Evolutionary conservation across 2,113 vertebrate genomes (phyloP).

Genomic region (Tautogolabrus adspersus): DNA sequence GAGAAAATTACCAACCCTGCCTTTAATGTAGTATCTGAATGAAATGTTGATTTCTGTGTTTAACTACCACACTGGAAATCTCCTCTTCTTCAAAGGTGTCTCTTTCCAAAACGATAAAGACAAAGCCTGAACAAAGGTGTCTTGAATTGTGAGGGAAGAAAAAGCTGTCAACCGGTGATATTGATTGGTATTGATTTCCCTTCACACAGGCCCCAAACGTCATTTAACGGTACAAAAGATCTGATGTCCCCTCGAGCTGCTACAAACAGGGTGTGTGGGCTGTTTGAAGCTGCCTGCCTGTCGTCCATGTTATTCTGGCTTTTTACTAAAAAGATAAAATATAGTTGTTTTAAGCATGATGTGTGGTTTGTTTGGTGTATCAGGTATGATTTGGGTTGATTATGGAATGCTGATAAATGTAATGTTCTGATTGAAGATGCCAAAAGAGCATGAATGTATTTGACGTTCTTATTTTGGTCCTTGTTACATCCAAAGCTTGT

Average conservation of each 20-base stretch:
- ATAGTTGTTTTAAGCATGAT: conserved; percentile 25
- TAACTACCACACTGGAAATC: background rate
- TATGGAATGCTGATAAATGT: background rate
- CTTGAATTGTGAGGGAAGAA: conserved; percentile 15
- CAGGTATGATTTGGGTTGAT: background rate
- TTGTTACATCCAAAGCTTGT: background rate
- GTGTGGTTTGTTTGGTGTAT: conserved; percentile 12
- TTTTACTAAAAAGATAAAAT: background rate
- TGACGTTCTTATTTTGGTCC: background rate
- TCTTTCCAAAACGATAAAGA: background rate
- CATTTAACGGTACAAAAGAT: conserved; percentile 58
- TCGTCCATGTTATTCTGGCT: background rate
- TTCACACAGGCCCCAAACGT: conserved; percentile 59
- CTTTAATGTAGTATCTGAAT: too few relatives aligned
- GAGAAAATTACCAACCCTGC: too few relatives aligned
- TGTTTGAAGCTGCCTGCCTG: background rate
- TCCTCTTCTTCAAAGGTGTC: background rate
- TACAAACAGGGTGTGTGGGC: background rate
- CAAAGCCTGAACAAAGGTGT: conserved; percentile 20
- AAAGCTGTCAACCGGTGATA: conserved; percentile 40
- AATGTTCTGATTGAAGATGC: background rate
- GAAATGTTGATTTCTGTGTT: too few relatives aligned
- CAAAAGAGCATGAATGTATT: conserved; percentile 32
- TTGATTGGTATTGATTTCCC: conserved; percentile 64
- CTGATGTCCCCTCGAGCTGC: conserved; percentile 17